A percentile compares a stretch with the other conserved stretches of the same genome.
phyloP scores from a whole-genome alignment of 1,140 invertebrate species.

The Bombus terrestris region DNA sequence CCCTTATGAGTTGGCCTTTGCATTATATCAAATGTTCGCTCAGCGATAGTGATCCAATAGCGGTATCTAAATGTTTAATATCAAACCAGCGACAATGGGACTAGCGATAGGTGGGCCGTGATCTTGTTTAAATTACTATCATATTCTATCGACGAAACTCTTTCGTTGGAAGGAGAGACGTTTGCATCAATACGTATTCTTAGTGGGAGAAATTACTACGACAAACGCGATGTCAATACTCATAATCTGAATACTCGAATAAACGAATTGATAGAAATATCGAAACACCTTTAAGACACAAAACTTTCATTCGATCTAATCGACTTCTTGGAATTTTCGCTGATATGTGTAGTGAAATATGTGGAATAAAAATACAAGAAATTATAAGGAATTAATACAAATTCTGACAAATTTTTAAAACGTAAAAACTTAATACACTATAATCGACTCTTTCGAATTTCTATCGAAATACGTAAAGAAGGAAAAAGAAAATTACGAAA shows the following conservation, averaged over 20 bases:
- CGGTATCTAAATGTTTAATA: slow-evolving; percentile 30
- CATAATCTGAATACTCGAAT: too few species aligned
- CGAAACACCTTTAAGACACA: too few species aligned
- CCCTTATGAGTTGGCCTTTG: neutral
- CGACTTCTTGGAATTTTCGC: too few species aligned
- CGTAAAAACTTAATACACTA: neutral
- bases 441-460: neutral
- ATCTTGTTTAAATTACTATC: neutral
- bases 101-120: neutral
- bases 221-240: neutral
- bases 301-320: too few species aligned
- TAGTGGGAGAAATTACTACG: neutral
- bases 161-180: neutral
- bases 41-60: neutral
- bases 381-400: neutral
- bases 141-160: neutral
- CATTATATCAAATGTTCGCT: slow-evolving; percentile 1
- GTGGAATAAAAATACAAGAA: too few species aligned
- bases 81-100: neutral
- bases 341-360: too few species aligned
- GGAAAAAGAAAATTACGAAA: too few species aligned
- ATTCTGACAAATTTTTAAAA: neutral
- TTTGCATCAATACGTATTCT: neutral
- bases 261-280: too few species aligned
- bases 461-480: too few species aligned